Conservation (phyloP, 2,888 invertebrate genomes). For the Tenthredo livida region DNA sequence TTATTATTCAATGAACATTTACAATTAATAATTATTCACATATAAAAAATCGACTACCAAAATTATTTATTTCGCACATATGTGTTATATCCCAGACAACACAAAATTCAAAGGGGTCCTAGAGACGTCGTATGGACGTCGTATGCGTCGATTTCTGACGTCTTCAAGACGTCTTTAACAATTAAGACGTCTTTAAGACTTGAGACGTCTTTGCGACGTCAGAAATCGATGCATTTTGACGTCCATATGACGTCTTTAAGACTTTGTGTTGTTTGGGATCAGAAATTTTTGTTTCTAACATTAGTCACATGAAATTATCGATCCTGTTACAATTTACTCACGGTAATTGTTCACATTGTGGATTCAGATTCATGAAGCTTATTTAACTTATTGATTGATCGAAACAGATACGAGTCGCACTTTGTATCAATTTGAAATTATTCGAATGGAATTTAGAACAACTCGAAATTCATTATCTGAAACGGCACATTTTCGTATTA, state of each 20-base stretch:
- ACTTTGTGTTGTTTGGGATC: no score
- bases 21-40: not conserved
- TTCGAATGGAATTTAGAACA: not conserved
- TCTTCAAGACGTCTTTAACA: no score
- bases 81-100: no score
- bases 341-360: not conserved
- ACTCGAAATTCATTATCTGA: not conserved
- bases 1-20: not conserved
- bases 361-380: not conserved
- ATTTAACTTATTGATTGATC: not conserved
- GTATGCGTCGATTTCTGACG: no score
- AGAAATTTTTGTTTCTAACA: no score
- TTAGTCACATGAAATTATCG: no score
- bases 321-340: not conserved
- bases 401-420: not conserved
- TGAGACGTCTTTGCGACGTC: no score
- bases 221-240: no score
- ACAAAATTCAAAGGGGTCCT: no score
- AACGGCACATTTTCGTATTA: not conserved
- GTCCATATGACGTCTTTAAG: no score
- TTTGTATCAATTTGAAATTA: not conserved
- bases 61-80: not conserved
- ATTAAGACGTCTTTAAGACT: no score
- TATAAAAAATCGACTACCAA: not conserved
- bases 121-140: no score